Conservation (phyloP, 2,113 vertebrate species). For the Nycticebus coucang region DNA sequence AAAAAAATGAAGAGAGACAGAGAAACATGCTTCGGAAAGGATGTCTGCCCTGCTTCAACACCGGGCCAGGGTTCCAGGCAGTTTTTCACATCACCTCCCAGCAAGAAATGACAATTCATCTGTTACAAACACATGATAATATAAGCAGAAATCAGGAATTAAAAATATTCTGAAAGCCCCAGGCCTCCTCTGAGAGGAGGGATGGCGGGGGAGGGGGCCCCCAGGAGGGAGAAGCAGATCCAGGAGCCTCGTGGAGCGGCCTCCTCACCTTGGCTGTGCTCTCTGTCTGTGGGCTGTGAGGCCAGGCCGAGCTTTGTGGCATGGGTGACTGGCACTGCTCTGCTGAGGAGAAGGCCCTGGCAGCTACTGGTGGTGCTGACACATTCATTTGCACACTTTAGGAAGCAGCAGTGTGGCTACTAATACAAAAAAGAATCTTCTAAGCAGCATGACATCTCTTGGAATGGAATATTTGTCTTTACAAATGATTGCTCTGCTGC, state of each 20-base stretch:
- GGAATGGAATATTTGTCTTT: conserved; percentile 95
- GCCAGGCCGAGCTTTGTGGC: conserved; percentile 86
- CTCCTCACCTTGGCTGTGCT: conserved; percentile 84
- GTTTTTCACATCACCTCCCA: conserved; percentile 82
- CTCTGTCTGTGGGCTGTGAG: conserved; percentile 85
- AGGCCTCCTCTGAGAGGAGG: conserved; percentile 76
- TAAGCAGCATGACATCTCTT: conserved; percentile 97
- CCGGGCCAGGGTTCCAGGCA: conserved; percentile 78
- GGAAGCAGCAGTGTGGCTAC: conserved; percentile 93
- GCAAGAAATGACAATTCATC: conserved; percentile 86
- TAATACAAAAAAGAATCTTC: conserved; percentile 93
- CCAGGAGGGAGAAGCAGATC: neutral
- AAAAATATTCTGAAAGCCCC: conserved; percentile 86
- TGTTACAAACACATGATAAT: conserved; percentile 85
- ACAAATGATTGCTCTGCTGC: conserved; percentile 90
- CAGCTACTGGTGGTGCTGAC: conserved; percentile 87
- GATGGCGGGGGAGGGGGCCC: neutral
- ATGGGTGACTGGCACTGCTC: conserved; percentile 96
- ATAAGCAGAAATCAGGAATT: conserved; percentile 86
- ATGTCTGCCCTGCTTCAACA: conserved; percentile 73
- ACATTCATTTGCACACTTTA: conserved; percentile 91
- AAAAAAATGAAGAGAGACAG: conserved; percentile 22
- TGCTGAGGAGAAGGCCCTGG: conserved; percentile 89
- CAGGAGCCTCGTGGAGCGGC: conserved; percentile 8
- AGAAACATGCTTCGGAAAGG: conserved; percentile 50